Evolutionary conservation across 2,888 invertebrate species (phyloP), one percentile per base, ranked within the genome.

Genomic region (Nomada fabriciana): DNA sequence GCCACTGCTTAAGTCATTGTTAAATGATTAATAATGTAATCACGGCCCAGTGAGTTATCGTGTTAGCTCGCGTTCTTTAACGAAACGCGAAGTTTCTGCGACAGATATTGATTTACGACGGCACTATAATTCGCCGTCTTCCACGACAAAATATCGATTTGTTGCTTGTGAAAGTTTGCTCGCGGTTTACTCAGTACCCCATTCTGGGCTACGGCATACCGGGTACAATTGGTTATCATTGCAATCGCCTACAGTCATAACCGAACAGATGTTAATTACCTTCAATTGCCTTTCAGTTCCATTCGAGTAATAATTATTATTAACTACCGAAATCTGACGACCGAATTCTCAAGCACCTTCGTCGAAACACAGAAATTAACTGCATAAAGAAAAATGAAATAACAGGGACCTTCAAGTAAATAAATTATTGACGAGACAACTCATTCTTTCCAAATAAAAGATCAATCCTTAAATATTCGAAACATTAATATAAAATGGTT

Each of bases 21-120:
- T 61, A 61, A 82, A 80, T 75, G 80, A 67, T 61, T 59, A 80
- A 68, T 52, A 76, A 70, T 64, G 3, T 18, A 29, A 64, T 64
- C 52, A n/a, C 2, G 5, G 43, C 4, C 15, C 10, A 13, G 29
- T 23, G 47, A 47, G 59, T 71, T 78, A 68, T 68, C 67, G 59
- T 63, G 43, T 71, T 83, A 74, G 50, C 52, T 43, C 50, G 63
- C 29, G 50, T 70, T 81, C 82, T 76, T 81, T 36, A 65, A 60
- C 67, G 65, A 74, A 69, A 65, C 72, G 65, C 36, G 52, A 60
- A 74, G 78, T 71, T 79, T 50, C 55, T 53, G 36, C 61, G 63
- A 73, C 65, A 75, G 73, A 76, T 73, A 83, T 76, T 80, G 84
- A 83, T 84, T 84, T 79, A 76, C 80, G 53, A 65, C 52, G 52